These are phyloP conservation scores for Tachyglossus aculeatus DNA, from an alignment of 2,797 vertebrate species.

Conservation along the genomic window DNA sequence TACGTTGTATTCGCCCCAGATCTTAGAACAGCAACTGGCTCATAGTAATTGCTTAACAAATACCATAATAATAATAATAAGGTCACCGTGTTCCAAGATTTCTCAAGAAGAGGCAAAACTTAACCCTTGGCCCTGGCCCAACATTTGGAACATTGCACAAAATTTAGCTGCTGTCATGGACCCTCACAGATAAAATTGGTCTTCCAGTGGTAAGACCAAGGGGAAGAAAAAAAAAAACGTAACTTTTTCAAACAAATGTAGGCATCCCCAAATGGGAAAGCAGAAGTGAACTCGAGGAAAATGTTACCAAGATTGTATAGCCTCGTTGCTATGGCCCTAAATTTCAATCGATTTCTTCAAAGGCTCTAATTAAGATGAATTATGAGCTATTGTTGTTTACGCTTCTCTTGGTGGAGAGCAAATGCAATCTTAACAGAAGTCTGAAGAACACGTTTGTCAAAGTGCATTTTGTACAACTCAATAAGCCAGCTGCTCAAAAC, in stretches of 20 bases:
- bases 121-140: too few relatives aligned
- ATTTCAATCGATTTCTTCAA: conserved; percentile 30
- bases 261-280: conserved; percentile 1
- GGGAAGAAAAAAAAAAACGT: neutral
- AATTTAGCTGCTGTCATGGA: too few relatives aligned
- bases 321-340: conserved; percentile 4
- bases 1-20: too few relatives aligned
- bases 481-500: conserved; percentile 18
- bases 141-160: too few relatives aligned
- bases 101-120: too few relatives aligned
- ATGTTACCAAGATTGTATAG: neutral
- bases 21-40: too few relatives aligned
- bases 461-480: neutral
- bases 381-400: conserved; percentile 18
- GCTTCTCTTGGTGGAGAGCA: conserved; percentile 11
- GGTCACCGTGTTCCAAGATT: too few relatives aligned
- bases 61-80: too few relatives aligned
- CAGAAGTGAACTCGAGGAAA: neutral
- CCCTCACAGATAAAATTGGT: neutral
- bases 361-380: conserved; percentile 12
- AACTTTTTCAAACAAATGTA: neutral
- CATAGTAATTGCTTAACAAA: too few relatives aligned
- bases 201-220: neutral
- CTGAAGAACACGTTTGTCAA: neutral
- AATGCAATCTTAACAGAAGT: conserved; percentile 14